These are phyloP conservation scores for Brachionus manjavacas DNA, from an alignment of 1,140 invertebrate genomes.

Conservation along the genomic window DNA sequence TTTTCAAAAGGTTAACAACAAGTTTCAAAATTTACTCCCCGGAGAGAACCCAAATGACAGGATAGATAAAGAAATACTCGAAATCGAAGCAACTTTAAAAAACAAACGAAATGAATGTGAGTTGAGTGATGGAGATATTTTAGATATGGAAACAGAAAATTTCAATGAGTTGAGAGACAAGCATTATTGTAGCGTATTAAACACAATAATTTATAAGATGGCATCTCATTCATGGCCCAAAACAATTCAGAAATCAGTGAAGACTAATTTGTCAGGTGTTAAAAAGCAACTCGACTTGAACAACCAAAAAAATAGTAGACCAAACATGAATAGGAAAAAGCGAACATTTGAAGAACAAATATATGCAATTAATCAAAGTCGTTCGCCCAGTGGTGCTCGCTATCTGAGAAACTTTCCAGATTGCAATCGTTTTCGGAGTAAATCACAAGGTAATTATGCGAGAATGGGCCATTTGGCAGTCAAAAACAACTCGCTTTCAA, in stretches of 20 bases:
- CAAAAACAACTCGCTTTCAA: constrained; percentile 43
- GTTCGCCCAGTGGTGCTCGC: background rate
- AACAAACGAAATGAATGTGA: background rate
- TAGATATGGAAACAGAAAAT: background rate
- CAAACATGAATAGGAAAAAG: background rate
- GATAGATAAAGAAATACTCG: background rate
- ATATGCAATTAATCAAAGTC: background rate
- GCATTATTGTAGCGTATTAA: background rate
- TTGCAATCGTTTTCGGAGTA: background rate
- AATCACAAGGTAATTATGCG: background rate
- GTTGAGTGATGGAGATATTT: background rate
- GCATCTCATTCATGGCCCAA: background rate
- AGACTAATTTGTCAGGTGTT: background rate
- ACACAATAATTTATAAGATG: background rate
- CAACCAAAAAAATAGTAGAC: background rate
- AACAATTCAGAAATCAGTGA: background rate
- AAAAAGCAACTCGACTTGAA: background rate
- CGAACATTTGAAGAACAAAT: background rate
- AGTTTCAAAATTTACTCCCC: too few relatives aligned
- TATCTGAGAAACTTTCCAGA: background rate
- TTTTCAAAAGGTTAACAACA: background rate
- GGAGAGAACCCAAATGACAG: background rate
- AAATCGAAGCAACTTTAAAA: background rate
- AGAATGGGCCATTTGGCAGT: background rate
- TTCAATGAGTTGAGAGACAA: too few relatives aligned